Base-by-base conservation (phyloP, 2,113 vertebrate species). In the Ptychochromis oligacanthus region DNA sequence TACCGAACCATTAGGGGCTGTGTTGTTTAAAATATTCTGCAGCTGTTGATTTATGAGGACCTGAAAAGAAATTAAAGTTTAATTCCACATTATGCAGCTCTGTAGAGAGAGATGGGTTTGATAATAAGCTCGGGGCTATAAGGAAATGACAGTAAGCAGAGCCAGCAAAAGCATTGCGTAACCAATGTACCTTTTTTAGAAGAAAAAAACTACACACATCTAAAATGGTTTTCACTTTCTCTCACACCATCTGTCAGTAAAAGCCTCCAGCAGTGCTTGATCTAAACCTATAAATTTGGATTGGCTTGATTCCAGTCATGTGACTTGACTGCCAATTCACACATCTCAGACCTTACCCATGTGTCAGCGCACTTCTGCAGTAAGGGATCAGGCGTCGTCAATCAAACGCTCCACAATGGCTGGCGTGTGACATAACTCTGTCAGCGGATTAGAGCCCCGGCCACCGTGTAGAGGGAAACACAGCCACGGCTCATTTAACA, bases 191-290 rank as follows among this genome's bases (percentile, higher is more conserved):
- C 17, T 75, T 75, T 22, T 61, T 36, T 65, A 46, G n/a, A n/a
- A n/a, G n/a, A n/a, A n/a, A n/a, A n/a, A n/a, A n/a, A 28, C 70
- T 70, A 28, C 22, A 46, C 70, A 88, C 84, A 67, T 54, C 38
- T 49, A 8, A 83, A 89, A 56, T 79, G 2, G 82, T 74, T 80
- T 75, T 77, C 40, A 55, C 5, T 84, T 74, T 86, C 49, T 54
- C 60, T 60, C 81, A 72, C 64, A 59, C 96, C 95, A 96, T 96
- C 96, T 97, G 96, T 96, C 96, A 96, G 93, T 93, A 91, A 92
- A 93, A 89, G 89, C 93, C 43, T 93, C 84, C 95, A 96, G 96
- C 95, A 93, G 92, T 80, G 92, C 94, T 95, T 92, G 88, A 91
- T 95, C 90, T 95, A 95, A 94, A 94, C 95, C 92, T 91, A 93